Conservation (phyloP, 2,113 vertebrate genomes). For the Lagopus muta region DNA sequence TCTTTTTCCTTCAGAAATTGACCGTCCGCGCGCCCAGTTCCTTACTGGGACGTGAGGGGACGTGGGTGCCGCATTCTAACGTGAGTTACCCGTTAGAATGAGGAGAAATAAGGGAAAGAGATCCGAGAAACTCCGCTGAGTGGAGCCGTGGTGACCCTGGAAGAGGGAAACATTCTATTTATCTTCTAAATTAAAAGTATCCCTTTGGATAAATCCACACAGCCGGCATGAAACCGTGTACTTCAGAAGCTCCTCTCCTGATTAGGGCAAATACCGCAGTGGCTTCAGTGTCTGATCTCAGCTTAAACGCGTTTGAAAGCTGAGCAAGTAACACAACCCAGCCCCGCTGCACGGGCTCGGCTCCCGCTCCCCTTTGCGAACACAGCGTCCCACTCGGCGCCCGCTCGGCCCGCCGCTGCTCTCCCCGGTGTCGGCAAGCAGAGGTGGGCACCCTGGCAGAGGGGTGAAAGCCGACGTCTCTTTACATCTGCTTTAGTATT, state of each 20-base stretch:
- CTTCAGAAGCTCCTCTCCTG: not conserved
- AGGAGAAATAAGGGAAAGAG: not conserved
- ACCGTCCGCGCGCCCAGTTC: not conserved
- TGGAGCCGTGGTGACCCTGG: not conserved
- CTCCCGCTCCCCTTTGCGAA: not conserved
- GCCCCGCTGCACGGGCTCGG: accelerated
- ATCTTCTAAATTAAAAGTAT: conserved; percentile 21
- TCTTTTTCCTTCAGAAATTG: conserved; percentile 36
- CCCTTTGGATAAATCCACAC: accelerated
- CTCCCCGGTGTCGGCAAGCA: accelerated
- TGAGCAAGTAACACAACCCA: conserved; percentile 60
- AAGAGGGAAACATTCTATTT: conserved; percentile 24
- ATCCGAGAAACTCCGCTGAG: not conserved
- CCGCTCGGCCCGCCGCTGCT: accelerated
- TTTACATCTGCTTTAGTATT: accelerated
- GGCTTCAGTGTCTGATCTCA: accelerated
- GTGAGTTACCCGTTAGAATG: not conserved
- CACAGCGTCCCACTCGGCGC: accelerated
- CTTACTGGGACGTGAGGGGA: not conserved
- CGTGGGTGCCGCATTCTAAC: not conserved
- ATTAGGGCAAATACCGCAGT: accelerated
- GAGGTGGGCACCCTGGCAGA: accelerated
- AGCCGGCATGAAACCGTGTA: not conserved
- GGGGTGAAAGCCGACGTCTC: accelerated
- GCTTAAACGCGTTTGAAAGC: not conserved